These are phyloP conservation scores for Leptinotarsa undecemlineata DNA, from an alignment of 1,140 invertebrate species.

Conservation along the genomic window DNA sequence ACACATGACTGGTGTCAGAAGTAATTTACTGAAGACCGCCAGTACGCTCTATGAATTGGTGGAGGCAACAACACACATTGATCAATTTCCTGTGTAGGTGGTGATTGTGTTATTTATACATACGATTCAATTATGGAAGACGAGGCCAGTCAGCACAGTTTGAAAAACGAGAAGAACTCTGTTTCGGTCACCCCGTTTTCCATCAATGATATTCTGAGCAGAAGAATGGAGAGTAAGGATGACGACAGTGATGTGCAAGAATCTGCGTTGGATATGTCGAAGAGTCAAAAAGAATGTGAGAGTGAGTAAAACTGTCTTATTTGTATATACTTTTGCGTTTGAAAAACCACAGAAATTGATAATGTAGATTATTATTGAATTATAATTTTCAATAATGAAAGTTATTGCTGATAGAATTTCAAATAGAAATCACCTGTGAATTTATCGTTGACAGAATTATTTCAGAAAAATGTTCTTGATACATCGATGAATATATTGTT, in stretches of 20 bases:
- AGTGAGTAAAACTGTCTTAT: not conserved
- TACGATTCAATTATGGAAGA: slow-evolving; percentile 37
- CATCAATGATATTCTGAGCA: slow-evolving; percentile 75
- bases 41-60: slow-evolving; percentile 34
- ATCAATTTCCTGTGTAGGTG: slow-evolving; percentile 23
- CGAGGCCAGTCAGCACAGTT: slow-evolving; percentile 29
- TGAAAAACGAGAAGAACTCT: slow-evolving; percentile 36
- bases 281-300: slow-evolving; percentile 32
- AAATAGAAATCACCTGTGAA: no score
- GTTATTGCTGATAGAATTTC: no score
- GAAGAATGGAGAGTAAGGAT: slow-evolving; percentile 51
- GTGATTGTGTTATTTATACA: slow-evolving; percentile 6
- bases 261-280: slow-evolving; percentile 56
- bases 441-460: no score
- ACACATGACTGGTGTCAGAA: slow-evolving; percentile 43
- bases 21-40: slow-evolving; percentile 42
- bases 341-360: no score
- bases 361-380: no score
- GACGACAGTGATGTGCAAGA: slow-evolving; percentile 48
- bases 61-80: slow-evolving; percentile 27
- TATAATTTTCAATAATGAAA: no score
- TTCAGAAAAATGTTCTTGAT: no score
- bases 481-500: no score
- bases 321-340: no score
- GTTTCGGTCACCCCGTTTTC: slow-evolving; percentile 70